Evolutionary conservation across 1,140 invertebrate species (phyloP), one percentile per base, ranked within the genome.

Genomic region (Scaptomyza hsui): DNA sequence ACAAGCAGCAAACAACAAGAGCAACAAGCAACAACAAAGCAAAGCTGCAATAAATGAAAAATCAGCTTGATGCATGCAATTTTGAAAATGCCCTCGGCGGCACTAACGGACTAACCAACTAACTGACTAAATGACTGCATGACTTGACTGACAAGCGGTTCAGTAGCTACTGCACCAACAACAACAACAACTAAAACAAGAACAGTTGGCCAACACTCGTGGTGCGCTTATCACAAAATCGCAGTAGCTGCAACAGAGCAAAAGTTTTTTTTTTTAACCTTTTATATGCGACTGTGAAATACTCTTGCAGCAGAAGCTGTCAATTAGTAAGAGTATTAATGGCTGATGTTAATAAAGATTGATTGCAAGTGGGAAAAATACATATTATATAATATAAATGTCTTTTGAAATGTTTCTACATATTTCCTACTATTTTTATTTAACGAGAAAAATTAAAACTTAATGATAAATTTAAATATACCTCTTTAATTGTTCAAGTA

Each of bases 41-140:
- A 71, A 70, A 68, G 81, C 77, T 85, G 61, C 77, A 86, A 81
- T 85, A 77, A 85, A 85, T 85, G 80, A 85, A 85, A 85, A 81
- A 77, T 86, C 80, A 85, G 82, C 73, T 81, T 85, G 80, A 68
- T 57, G 61, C 80, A 85, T 85, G 81, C 80, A 80, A 80, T 63
- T 80, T 83, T 80, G 42, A 19, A 63, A 73, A 57, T 75, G 79
- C 80, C 75, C 79, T 64, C 24, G 52, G 80, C 72, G 74, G 59
- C 41, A 78, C 75, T 69, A 79, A 79, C 73, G 64, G 74, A 79
- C 42, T 62, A 53, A 75, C n/a, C 53, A 44, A 77, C 75, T 68
- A 79, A 76, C 73, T 69, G 74, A 79, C 37, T 62, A 56, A 76
- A 48, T 63, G 44, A 57, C 41, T 52, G 37, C 39, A 48, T 41